Conservation (phyloP, 2,888 invertebrate species). For the Caenorhabditis drosophilae region DNA sequence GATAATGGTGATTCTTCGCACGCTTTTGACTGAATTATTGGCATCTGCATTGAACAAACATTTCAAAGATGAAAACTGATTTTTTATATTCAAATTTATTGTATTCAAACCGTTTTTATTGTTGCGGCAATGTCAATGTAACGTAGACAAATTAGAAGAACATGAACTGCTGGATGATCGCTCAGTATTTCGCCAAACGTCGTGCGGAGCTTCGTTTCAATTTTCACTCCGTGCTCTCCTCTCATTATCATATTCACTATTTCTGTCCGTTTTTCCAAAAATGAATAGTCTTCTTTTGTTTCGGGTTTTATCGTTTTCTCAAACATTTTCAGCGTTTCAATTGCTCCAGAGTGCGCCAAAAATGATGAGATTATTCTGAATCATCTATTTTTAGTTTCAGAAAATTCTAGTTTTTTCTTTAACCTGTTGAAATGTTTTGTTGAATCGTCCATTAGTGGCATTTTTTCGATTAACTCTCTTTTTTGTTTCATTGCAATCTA, state of each 20-base stretch:
- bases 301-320: slow-evolving; percentile 4
- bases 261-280: slow-evolving; percentile 13
- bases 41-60: too few relatives aligned
- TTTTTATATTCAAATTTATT: too few relatives aligned
- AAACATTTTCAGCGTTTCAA: slow-evolving; percentile 18
- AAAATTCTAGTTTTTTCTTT: too few relatives aligned
- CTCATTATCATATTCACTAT: slow-evolving; percentile 13
- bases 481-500: slow-evolving; percentile 20
- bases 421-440: slow-evolving; percentile 8
- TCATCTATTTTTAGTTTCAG: too few relatives aligned
- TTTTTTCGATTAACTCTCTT: slow-evolving; percentile 2
- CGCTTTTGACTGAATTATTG: too few relatives aligned
- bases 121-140: slow-evolving; percentile 24
- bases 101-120: too few relatives aligned
- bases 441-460: slow-evolving; percentile 11
- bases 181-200: slow-evolving; percentile 11
- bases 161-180: slow-evolving; percentile 3
- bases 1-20: too few relatives aligned
- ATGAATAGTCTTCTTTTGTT: slow-evolving; percentile 6
- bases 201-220: slow-evolving; percentile 10
- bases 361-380: slow-evolving; percentile 21
- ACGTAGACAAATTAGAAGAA: slow-evolving; percentile 14
- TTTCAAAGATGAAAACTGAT: too few relatives aligned
- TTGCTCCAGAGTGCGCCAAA: slow-evolving; percentile 11
- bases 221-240: slow-evolving; percentile 8